Conservation (phyloP, 2,888 invertebrate species). For the Poecilobothrus nobilitatus region DNA sequence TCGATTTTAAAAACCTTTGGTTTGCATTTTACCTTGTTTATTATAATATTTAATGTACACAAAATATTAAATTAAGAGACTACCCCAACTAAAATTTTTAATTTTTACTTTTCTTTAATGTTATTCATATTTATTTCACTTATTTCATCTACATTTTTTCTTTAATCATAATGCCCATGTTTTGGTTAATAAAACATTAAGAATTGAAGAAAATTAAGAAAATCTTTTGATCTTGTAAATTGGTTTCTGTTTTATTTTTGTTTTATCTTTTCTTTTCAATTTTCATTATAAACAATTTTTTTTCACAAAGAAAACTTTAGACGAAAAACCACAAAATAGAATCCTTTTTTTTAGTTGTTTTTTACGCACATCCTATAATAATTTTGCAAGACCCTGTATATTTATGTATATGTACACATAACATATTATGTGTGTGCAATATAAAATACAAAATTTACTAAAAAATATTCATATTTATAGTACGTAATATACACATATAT, state of each 20-base stretch:
- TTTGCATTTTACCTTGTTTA: too few species aligned
- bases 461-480: too few species aligned
- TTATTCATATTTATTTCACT: neutral
- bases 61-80: neutral
- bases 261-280: neutral
- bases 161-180: neutral
- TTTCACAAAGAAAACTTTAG: neutral
- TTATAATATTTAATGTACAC: too few species aligned
- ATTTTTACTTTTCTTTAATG: neutral
- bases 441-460: too few species aligned
- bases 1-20: too few species aligned
- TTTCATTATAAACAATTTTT: neutral
- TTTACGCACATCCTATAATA: neutral
- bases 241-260: neutral
- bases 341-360: neutral
- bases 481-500: too few species aligned
- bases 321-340: neutral
- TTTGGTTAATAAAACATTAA: slow-evolving; percentile 6
- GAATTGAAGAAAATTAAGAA: neutral
- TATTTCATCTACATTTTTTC: neutral
- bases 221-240: neutral
- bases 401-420: too few species aligned
- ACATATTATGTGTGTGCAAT: too few species aligned
- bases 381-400: too few species aligned
- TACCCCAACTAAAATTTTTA: neutral